Evolutionary conservation across 2,888 invertebrate species (phyloP), one percentile per base, ranked within the genome.

Genomic region (Aporophyla lueneburgensis): DNA sequence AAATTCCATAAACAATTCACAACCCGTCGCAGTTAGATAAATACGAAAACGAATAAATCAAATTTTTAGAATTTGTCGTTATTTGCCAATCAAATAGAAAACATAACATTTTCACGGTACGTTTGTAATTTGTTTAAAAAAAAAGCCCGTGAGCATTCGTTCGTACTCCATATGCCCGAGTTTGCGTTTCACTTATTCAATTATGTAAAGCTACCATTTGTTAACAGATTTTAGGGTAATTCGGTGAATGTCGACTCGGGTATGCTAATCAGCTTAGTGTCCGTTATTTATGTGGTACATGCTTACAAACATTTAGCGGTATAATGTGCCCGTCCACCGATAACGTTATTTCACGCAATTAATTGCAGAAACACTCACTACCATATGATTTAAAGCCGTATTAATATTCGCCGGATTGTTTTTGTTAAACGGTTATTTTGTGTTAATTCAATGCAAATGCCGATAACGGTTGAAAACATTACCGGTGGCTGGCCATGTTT

Each of bases 201-300:
- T 96, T 96, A 96, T 95, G 96, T 94, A 96, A 95, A 96, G 94
- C 96, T 89, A 91, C 95, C 95, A 96, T 96, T 95, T 95, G 96
- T 96, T 96, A 95, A 94, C 96, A 96, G 96, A 96, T 96, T 96
- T 95, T 92, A 92, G 94, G 92, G 94, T 93, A 95, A 95, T 95
- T 94, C 94, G 88, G 93, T 89, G 90, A 93, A 94, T 93, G 95
- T 95, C 92, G 93, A 93, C 91, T 93, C 93, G 93, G 95, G 93
- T 95, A 96, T 96, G 96, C 89, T 95, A 96, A 96, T 95, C 94
- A 95, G 95, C 95, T 95, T 95, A 95, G 93, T 93, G 93, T 93
- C 93, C 92, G 93, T 94, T 95, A 96, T 96, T 96, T 95, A 96
- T 93, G 93, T 91, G 91, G 89, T 92, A 94, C 93, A 94, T 91